These are phyloP conservation scores for Drosophila parabipectinata DNA, from an alignment of 1,140 invertebrate genomes.

Conservation along the genomic window DNA sequence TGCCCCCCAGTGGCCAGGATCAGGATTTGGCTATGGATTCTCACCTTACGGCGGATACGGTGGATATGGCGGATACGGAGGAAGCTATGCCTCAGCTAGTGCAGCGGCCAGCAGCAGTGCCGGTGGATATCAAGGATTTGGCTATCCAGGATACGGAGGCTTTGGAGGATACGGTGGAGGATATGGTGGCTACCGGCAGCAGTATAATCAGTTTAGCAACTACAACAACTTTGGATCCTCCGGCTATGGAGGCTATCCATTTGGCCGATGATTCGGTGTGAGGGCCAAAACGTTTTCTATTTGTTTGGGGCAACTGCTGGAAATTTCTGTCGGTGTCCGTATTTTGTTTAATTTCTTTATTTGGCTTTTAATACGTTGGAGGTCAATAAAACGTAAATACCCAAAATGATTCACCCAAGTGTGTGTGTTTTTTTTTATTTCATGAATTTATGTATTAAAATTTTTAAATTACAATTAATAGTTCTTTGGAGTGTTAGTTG, in stretches of 20 bases:
- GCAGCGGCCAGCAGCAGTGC: constrained; percentile 58
- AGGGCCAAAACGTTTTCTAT: constrained; percentile 9
- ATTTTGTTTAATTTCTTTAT: constrained; percentile 70
- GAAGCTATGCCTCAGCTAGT: constrained; percentile 40
- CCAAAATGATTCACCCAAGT: constrained; percentile 63
- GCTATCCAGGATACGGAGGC: constrained; percentile 43
- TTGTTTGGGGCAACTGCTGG: constrained; percentile 38
- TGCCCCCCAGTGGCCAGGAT: constrained; percentile 54
- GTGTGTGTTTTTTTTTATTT: constrained; percentile 27
- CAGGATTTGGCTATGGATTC: constrained; percentile 59
- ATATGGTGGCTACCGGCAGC: constrained; percentile 62
- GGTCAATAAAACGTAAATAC: constrained; percentile 78
- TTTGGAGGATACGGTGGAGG: constrained; percentile 51
- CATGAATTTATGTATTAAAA: not conserved
- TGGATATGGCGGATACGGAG: constrained; percentile 53
- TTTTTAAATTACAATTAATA: not conserved
- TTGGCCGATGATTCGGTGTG: constrained; percentile 42
- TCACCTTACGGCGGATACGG: constrained; percentile 58
- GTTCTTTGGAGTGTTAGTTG: not conserved
- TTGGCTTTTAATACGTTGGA: constrained; percentile 62
- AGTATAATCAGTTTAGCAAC: constrained; percentile 58
- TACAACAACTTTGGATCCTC: constrained; percentile 55
- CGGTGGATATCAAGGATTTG: constrained; percentile 49
- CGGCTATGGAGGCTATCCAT: constrained; percentile 52
- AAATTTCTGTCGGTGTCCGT: constrained; percentile 50